Conservation (phyloP, 2,797 vertebrate species). For the Chaenodraco wilsoni region DNA sequence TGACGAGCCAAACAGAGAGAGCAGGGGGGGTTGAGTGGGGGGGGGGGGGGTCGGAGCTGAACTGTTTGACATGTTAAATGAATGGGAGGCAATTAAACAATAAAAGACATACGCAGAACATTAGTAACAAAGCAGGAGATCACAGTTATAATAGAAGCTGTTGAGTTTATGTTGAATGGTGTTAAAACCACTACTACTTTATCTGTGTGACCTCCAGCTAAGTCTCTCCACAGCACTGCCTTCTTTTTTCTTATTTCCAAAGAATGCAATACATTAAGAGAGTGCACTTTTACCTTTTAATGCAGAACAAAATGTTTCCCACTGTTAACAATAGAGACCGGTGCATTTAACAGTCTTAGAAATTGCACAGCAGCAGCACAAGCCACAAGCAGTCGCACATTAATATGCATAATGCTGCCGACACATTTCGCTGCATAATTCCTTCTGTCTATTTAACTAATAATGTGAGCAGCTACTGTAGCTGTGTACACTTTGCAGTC, state of each 20-base stretch:
- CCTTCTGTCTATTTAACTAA: slow-evolving; percentile 47
- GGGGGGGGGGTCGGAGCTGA: slow-evolving; percentile 5
- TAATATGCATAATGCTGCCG: slow-evolving; percentile 46
- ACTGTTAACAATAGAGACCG: slow-evolving; percentile 23
- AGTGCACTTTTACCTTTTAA: slow-evolving; percentile 36
- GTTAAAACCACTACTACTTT: neutral
- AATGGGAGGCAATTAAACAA: slow-evolving; percentile 41
- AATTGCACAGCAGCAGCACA: slow-evolving; percentile 35
- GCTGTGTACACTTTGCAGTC: slow-evolving; percentile 20
- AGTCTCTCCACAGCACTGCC: neutral
- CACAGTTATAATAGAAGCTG: slow-evolving; percentile 5
- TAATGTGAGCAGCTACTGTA: slow-evolving; percentile 36
- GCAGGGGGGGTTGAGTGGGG: slow-evolving; percentile 10
- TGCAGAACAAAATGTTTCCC: slow-evolving; percentile 22
- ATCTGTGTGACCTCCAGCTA: slow-evolving; percentile 10
- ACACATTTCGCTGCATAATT: slow-evolving; percentile 42
- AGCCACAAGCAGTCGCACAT: slow-evolving; percentile 29
- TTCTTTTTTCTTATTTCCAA: slow-evolving; percentile 20
- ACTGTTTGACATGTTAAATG: slow-evolving; percentile 28
- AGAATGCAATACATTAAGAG: slow-evolving; percentile 9
- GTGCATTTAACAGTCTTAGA: slow-evolving; percentile 38
- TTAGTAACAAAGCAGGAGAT: neutral
- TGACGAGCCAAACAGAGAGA: slow-evolving; percentile 50
- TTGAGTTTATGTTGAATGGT: slow-evolving; percentile 3
- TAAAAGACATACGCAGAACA: slow-evolving; percentile 13